Conservation (phyloP, 1,140 invertebrate genomes). For the Brachionus angularis region DNA sequence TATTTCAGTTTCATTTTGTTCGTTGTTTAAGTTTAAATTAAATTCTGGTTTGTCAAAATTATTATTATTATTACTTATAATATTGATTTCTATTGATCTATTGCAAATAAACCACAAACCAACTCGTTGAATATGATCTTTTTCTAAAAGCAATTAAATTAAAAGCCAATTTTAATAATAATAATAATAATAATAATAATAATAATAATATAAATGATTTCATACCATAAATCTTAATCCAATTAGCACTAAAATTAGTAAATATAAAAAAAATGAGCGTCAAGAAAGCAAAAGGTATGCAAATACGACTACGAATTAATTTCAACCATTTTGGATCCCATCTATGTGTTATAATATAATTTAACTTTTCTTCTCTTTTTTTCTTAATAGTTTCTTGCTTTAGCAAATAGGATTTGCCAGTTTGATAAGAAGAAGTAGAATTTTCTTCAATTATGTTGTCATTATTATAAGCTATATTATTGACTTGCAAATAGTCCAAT, state of each 20-base stretch:
- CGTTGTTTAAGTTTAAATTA: no score
- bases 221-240: slow-evolving; percentile 6
- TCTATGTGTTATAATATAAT: slow-evolving; percentile 11
- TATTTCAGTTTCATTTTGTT: no score
- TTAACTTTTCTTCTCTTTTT: slow-evolving; percentile 15
- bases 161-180: background rate
- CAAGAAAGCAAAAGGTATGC: slow-evolving; percentile 27
- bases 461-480: background rate
- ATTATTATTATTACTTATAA: no score
- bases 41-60: no score
- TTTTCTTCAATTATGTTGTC: background rate
- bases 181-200: background rate
- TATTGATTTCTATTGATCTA: no score
- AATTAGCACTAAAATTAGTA: slow-evolving; percentile 22
- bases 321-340: slow-evolving; percentile 41
- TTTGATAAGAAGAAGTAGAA: background rate
- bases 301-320: slow-evolving; percentile 1
- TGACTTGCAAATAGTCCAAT: background rate
- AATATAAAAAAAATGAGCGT: slow-evolving; percentile 7
- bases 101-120: slow-evolving; percentile 37
- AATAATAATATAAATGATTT: background rate
- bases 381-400: slow-evolving; percentile 33
- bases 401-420: background rate
- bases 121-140: slow-evolving; percentile 12
- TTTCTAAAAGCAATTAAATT: background rate